Evolutionary conservation across 2,888 invertebrate species (phyloP), one percentile per base, ranked within the genome.

Genomic region (Morinoia aosen): DNA sequence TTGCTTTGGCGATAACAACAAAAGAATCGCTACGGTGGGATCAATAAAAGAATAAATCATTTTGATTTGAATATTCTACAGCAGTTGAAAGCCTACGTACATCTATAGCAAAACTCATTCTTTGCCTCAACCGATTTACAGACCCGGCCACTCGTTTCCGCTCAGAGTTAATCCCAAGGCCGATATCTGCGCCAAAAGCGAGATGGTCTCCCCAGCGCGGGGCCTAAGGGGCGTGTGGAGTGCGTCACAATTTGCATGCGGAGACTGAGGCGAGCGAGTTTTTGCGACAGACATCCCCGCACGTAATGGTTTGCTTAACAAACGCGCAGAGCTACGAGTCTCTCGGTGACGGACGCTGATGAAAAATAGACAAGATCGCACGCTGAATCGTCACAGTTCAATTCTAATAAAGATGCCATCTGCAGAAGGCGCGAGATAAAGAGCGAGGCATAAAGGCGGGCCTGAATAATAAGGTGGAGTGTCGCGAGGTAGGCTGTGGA

Each of bases 371-470:
- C 56, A 57, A 93, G 93, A 93, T 93, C 57, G 93, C 57, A 57
- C 56, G 57, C 93, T 93, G 57, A 93, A 57, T 58, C 93, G 93
- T 93, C 93, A 58, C 57, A 57, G 93, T 93, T 93, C 93, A 93
- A 93, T 93, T 93, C 93, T 93, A 93, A 93, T 93, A 93, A 93
- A 93, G 93, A 93, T 93, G 93, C 58, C 93, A 93, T 93, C 93
- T 93, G 57, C 56, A 57, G 58, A 33, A 56, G 93, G 19, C 57
- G 93, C 33, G 93, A 7, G 93, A 93, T 93, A 93, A 93, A 93
- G 93, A 93, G 93, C 57, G 57, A 57, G 57, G 93, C 14, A 58
- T 93, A 93, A 25, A 93, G 57, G 57, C 93, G 12, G 19, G 40
- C 57, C 10, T 93, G 93, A 93, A 93, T 93, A 93, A 93, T 93